Evolutionary conservation across 2,113 vertebrate species (phyloP).

Genomic region (Aegypius monachus): DNA sequence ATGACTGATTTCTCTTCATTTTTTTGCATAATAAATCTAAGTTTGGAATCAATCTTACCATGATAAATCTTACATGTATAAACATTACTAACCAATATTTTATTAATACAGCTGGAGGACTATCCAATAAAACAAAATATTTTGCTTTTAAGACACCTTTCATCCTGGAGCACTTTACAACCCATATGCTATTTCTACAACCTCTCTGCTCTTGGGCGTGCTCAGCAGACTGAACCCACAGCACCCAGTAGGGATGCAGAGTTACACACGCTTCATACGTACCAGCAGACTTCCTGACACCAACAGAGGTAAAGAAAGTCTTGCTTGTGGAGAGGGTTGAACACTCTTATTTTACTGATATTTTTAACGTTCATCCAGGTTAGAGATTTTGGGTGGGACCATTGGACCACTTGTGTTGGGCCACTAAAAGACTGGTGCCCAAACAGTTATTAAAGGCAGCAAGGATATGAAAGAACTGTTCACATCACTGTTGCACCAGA

Average conservation of each 20-base stretch:
- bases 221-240: neutral
- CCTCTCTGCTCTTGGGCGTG: neutral
- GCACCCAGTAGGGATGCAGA: neutral
- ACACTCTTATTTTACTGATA: neutral
- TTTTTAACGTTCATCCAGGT: neutral
- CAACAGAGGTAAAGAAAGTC: neutral
- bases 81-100: conserved; percentile 15
- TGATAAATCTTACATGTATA: conserved; percentile 18
- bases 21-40: neutral
- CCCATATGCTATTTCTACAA: neutral
- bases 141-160: conserved; percentile 15
- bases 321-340: neutral
- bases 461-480: neutral
- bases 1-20: conserved; percentile 27
- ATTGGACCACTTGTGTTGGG: neutral
- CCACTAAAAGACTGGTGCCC: neutral
- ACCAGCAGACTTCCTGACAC: neutral
- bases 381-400: neutral
- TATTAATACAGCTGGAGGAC: conserved; percentile 29
- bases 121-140: conserved; percentile 5
- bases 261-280: neutral
- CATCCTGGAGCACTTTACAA: neutral
- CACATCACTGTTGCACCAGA: neutral
- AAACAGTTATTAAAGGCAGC: neutral
- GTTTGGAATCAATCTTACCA: neutral